Conservation (phyloP, 1,140 invertebrate genomes). For the Drosophila tropicalis region DNA sequence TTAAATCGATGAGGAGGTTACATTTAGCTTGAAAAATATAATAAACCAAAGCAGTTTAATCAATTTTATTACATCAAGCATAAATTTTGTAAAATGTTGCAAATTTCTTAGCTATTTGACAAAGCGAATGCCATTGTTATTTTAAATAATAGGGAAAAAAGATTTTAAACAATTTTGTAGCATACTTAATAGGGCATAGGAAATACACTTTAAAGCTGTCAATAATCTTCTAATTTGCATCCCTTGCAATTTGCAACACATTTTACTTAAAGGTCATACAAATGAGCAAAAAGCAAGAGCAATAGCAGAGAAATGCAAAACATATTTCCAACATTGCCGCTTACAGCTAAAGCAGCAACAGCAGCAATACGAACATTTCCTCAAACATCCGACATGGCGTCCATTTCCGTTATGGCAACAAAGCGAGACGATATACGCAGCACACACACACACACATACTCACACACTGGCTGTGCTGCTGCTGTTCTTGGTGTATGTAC, state of each 20-base stretch:
- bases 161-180: background rate
- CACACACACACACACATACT: background rate
- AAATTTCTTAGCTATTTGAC: too few species aligned
- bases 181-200: slow-evolving; percentile 14
- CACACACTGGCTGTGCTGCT: slow-evolving; percentile 6
- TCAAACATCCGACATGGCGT: slow-evolving; percentile 75
- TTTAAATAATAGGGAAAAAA: background rate
- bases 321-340: slow-evolving; percentile 57
- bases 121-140: too few species aligned
- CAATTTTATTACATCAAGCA: too few species aligned
- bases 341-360: slow-evolving; percentile 45
- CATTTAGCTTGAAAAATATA: background rate
- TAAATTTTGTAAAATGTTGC: too few species aligned
- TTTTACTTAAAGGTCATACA: background rate
- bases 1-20: background rate
- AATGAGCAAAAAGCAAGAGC: slow-evolving; percentile 10
- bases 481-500: background rate
- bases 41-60: too few species aligned
- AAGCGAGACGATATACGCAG: slow-evolving; percentile 38
- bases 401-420: slow-evolving; percentile 79
- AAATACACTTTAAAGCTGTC: background rate
- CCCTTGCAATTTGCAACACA: slow-evolving; percentile 1
- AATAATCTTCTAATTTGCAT: slow-evolving; percentile 1
- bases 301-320: slow-evolving; percentile 37
- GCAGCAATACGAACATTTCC: slow-evolving; percentile 73